These are phyloP conservation scores for Argopecten irradians DNA, from an alignment of 1,140 invertebrate genomes.

Conservation along the genomic window DNA sequence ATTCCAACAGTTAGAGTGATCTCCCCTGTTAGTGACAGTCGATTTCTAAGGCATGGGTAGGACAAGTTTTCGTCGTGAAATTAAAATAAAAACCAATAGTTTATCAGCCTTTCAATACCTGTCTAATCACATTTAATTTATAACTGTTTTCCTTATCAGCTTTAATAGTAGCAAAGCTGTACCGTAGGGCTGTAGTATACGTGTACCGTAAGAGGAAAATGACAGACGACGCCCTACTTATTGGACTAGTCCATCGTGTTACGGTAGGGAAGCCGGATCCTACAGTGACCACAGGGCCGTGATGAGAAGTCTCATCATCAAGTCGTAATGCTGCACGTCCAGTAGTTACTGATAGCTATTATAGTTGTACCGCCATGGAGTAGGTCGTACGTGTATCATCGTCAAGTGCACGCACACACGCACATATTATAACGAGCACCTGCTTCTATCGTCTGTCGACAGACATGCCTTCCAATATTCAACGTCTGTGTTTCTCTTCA, in stretches of 20 bases:
- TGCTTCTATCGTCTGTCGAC: not conserved
- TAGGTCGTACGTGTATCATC: not conserved
- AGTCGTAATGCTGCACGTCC: not conserved
- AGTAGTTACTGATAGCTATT: not conserved
- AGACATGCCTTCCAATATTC: not conserved
- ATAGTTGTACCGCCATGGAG: not conserved
- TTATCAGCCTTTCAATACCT: not conserved
- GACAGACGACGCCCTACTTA: not conserved
- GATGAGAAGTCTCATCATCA: not conserved
- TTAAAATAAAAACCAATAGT: not conserved
- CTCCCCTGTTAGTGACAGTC: not conserved
- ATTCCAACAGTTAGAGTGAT: not conserved
- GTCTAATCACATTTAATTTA: not conserved
- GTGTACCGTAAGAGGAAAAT: not conserved
- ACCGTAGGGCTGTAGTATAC: not conserved
- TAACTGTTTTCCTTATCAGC: not conserved
- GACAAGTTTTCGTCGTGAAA: not conserved
- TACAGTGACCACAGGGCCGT: not conserved
- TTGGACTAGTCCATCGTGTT: not conserved
- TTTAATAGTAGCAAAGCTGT: not conserved
- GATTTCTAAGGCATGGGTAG: not conserved
- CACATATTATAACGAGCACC: not conserved
- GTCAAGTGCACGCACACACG: not conserved
- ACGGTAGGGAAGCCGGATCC: not conserved
- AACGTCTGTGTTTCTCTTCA: not conserved